Base-by-base conservation (phyloP, 1,140 invertebrate genomes). In the Delia radicum region DNA sequence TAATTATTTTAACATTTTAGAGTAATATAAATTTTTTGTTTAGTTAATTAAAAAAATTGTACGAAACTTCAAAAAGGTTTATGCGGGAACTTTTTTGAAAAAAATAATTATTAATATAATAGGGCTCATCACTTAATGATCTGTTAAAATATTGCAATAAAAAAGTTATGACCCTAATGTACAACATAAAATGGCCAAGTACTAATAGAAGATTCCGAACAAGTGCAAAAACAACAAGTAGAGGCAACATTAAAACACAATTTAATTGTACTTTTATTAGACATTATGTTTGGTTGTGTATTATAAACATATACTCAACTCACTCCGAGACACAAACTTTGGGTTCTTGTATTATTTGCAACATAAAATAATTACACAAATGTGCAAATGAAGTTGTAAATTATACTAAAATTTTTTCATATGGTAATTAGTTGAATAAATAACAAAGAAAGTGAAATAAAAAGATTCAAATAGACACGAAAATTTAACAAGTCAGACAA, bases 351-450 rank as follows among this genome's bases (percentile, higher is more conserved):
- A 55, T 55, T 21, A 55, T 21, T 21, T 82, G 82, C 78, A 78
- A 77, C 81, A 78, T 81, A 84, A 84, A 84, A 84, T 84, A 84
- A 84, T 84, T 84, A 82, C 81, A 78, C 82, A 80, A 84, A 84
- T 82, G 82, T 82, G 82, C 82, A 84, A 84, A 84, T 84, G 82
- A 84, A 84, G 82, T 82, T 84, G 82, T 84, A 84, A 84, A 84
- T 84, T 84, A 84, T 84, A 37, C 18, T 28, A 46, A 28, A 42
- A n/a, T n/a, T n/a, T 63, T 48, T 69, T 21, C 33, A 48, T 67
- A 48, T 10, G 27, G 61, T 75, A 67, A 69, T 75, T 69, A 75
- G 13, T n/a, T n/a, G 27, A 3, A n/a, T 29, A 74, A 55, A 55
- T n/a, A 37, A 3, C 8, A 37, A 37, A 37, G 13, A 37, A 37